phyloP scores from a whole-genome alignment of 2,797 vertebrate genomes.

The Chelmon rostratus region DNA sequence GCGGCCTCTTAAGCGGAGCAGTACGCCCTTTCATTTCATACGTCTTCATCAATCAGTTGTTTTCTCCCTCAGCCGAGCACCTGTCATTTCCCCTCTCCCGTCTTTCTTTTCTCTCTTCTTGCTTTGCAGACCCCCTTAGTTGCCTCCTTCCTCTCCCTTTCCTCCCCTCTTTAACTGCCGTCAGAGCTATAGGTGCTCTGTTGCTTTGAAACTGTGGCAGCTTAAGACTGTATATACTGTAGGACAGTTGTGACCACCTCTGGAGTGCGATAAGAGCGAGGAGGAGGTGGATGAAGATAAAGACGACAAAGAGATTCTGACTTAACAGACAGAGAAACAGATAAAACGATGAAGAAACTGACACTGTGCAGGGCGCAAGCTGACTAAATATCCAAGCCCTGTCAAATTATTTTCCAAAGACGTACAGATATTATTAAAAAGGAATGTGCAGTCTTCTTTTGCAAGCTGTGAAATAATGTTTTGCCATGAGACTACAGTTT shows the following conservation, averaged over 20 bases:
- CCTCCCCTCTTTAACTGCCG: conserved; percentile 12
- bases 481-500: background rate
- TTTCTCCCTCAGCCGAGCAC: background rate
- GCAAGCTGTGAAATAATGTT: background rate
- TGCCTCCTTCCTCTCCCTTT: background rate
- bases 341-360: background rate
- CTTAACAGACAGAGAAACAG: background rate
- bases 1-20: background rate
- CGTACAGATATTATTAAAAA: background rate
- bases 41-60: conserved; percentile 4
- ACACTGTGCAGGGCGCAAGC: background rate
- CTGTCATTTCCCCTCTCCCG: background rate
- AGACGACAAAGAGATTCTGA: background rate
- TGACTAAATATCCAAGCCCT: background rate
- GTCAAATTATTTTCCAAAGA: background rate
- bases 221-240: conserved; percentile 37
- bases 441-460: background rate
- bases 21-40: background rate
- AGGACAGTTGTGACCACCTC: conserved; percentile 15
- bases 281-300: conserved; percentile 2
- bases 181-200: conserved; percentile 12
- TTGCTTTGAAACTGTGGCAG: conserved; percentile 25
- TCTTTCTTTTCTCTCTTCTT: background rate
- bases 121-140: conserved; percentile 22
- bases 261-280: conserved; percentile 16